Evolutionary conservation across 2,113 vertebrate genomes (phyloP).

Genomic region (Dolichallabes microphthalmus): DNA sequence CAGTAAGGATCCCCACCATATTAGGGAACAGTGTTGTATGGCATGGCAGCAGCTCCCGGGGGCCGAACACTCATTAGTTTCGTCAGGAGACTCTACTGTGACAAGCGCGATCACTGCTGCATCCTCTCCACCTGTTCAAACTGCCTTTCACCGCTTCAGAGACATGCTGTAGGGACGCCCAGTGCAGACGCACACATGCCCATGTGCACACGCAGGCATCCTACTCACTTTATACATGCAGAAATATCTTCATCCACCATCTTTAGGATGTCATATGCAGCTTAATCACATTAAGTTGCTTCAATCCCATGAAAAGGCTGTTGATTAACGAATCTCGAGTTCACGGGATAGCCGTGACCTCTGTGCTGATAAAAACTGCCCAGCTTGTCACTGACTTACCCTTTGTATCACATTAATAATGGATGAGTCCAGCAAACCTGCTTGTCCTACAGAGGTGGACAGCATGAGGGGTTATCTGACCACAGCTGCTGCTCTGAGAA

Average conservation of each 20-base stretch:
- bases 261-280: slow-evolving; percentile 4
- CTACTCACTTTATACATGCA: background rate
- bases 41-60: slow-evolving; percentile 73
- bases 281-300: slow-evolving; percentile 14
- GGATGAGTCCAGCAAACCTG: slow-evolving; percentile 46
- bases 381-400: slow-evolving; percentile 52
- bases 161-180: slow-evolving; percentile 14
- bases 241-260: slow-evolving; percentile 9
- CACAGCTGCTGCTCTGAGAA: slow-evolving; percentile 39
- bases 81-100: slow-evolving; percentile 80
- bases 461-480: slow-evolving; percentile 59
- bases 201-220: background rate
- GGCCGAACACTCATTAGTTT: slow-evolving; percentile 80
- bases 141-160: slow-evolving; percentile 45
- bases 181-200: slow-evolving; percentile 1
- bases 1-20: background rate
- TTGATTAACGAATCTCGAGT: slow-evolving; percentile 42
- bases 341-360: slow-evolving; percentile 40
- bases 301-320: background rate
- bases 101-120: slow-evolving; percentile 82
- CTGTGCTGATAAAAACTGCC: slow-evolving; percentile 56
- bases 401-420: slow-evolving; percentile 60
- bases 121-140: slow-evolving; percentile 82
- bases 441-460: slow-evolving; percentile 26
- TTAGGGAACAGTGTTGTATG: slow-evolving; percentile 19